Conservation (phyloP, 2,113 vertebrate species). For the Pionites leucogaster region DNA sequence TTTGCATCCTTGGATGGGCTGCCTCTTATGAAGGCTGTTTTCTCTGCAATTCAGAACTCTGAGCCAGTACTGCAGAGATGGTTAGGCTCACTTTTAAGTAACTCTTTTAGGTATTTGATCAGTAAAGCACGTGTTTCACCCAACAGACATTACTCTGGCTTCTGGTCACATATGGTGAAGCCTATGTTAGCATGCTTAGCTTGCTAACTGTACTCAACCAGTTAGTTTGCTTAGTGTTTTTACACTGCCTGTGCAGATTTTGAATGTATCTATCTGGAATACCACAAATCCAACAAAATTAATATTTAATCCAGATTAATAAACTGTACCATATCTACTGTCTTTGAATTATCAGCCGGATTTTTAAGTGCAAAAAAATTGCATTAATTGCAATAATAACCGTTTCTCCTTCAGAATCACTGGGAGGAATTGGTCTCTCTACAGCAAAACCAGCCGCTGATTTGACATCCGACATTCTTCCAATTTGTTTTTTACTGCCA, state of each 20-base stretch:
- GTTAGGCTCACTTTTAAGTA: background rate
- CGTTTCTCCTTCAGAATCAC: background rate
- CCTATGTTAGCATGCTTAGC: background rate
- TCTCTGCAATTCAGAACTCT: background rate
- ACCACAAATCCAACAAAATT: background rate
- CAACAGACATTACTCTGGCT: background rate
- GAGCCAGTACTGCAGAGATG: background rate
- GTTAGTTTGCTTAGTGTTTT: background rate
- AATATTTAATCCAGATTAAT: background rate
- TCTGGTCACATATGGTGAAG: background rate
- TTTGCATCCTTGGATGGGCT: background rate
- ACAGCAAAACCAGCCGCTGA: background rate
- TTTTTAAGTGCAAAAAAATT: background rate
- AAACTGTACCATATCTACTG: background rate
- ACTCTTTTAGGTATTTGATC: background rate
- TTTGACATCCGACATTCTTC: background rate
- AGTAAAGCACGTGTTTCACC: background rate
- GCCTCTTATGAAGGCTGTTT: background rate
- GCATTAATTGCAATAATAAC: background rate
- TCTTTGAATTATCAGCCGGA: background rate
- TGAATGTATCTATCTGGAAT: background rate
- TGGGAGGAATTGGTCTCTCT: background rate
- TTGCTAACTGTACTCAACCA: background rate
- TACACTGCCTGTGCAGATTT: background rate
- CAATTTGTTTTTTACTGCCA: background rate